Base-by-base conservation (phyloP, 2,888 invertebrate species). In the Eupeodes latifasciatus region DNA sequence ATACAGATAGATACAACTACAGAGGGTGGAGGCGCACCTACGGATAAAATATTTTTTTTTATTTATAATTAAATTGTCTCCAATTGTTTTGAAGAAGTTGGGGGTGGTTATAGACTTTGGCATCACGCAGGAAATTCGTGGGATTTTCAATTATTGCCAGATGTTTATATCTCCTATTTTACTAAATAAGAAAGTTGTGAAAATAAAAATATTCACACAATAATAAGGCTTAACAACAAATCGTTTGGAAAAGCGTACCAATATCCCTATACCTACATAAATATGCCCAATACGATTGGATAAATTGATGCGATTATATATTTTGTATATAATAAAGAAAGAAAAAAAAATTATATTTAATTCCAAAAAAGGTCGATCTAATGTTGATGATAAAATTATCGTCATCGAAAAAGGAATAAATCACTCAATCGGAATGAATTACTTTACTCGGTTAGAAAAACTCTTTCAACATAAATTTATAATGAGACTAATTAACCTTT, bases 81-180 rank as follows among this genome's bases (percentile, higher is more conserved):
- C 4, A 36, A 36, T 69, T 36, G n/a, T 49, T 53, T 36, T 14
- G 11, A 11, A 40, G 7, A 53, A 16, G 36, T n/a, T 69, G 47
- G 53, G 51, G 69, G 69, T 69, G 69, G 51, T 69, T 6, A 27
- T 27, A 7, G 36, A 10, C 36, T 69, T 69, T 16, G 11, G 27
- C 2, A 27, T 27, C 27, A 34, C 12, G 12, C 69, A 69, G 69
- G 40, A 53, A 69, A 69, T 69, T 40, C 36, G 53, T 69, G 53
- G 69, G 69, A 53, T 69, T 69, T 49, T 69, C 34, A 69, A 69
- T 69, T 53, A 69, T n/a, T 53, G 51, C 69, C 69, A 69, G 69
- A 53, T 69, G 69, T 69, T 69, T 44, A 51, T 44, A 51, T 34
- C 49, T 67, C 27, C 34, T 49, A 49, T 49, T 12, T 36, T 51